Conservation (phyloP, 2,888 invertebrate species). For the Azorinus chamasolen region DNA sequence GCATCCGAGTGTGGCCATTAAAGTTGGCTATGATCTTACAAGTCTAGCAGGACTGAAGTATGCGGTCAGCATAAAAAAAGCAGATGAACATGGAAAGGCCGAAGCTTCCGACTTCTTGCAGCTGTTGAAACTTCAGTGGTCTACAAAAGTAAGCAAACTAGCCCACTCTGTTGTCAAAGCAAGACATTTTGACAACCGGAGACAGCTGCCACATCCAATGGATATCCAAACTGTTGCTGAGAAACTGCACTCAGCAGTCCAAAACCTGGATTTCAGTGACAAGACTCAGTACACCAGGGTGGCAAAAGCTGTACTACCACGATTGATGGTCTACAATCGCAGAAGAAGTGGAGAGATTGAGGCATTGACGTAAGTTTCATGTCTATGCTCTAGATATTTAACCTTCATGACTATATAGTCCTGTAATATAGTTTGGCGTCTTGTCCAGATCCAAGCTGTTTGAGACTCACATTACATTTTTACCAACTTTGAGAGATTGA, state of each 20-base stretch:
- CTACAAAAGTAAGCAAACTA: slow-evolving; percentile 9
- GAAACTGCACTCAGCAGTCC: not conserved
- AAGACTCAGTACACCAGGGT: not conserved
- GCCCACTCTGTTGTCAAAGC: not conserved
- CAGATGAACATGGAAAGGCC: slow-evolving; percentile 1
- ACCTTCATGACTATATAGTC: no score
- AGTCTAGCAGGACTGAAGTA: slow-evolving; percentile 1
- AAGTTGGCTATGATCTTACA: slow-evolving; percentile 13
- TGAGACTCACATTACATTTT: no score
- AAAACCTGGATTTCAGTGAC: not conserved
- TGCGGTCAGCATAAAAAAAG: not conserved
- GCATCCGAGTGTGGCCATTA: slow-evolving; percentile 13
- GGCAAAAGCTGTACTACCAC: not conserved
- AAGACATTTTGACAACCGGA: slow-evolving; percentile 9
- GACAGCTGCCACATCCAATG: slow-evolving; percentile 17
- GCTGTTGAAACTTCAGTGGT: slow-evolving; percentile 11
- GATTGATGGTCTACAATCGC: slow-evolving; percentile 19
- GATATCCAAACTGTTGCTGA: slow-evolving; percentile 9
- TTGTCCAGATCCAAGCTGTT: no score
- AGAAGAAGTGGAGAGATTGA: slow-evolving; percentile 19
- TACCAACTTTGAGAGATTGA: no score
- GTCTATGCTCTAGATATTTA: no score
- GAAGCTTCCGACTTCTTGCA: slow-evolving; percentile 4
- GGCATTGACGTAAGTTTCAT: slow-evolving; percentile 5
- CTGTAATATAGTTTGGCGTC: no score